These are phyloP conservation scores for Actinemys pallida DNA, from an alignment of 2,113 vertebrate genomes.

Conservation along the genomic window DNA sequence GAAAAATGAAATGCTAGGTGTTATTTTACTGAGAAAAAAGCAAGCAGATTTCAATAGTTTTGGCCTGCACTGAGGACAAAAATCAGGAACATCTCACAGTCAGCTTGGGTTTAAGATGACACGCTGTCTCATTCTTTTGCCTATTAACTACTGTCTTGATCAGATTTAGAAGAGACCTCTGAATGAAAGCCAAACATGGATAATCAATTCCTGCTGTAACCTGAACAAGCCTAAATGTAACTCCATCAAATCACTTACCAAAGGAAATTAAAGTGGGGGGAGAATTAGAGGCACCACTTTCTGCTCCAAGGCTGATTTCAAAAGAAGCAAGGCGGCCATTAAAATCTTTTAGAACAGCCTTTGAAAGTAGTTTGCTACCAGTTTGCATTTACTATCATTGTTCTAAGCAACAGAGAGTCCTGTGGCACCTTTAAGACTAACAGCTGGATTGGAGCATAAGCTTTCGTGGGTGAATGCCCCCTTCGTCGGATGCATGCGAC, in stretches of 20 bases:
- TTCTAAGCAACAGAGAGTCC: not conserved
- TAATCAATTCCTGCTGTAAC: not conserved
- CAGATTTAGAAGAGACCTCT: not conserved
- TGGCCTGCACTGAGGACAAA: not conserved
- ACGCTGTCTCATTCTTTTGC: not conserved
- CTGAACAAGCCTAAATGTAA: not conserved
- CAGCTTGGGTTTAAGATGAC: not conserved
- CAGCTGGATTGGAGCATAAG: too few species aligned
- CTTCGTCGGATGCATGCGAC: too few species aligned
- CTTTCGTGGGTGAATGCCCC: too few species aligned
- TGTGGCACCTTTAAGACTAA: too few species aligned
- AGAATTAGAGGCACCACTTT: not conserved
- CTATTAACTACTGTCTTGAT: not conserved
- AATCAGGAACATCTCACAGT: not conserved
- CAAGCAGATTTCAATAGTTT: not conserved
- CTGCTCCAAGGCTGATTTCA: not conserved
- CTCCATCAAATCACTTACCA: not conserved
- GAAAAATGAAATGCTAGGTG: not conserved
- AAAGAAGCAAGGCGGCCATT: not conserved
- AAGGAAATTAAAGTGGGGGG: not conserved
- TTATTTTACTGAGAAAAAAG: not conserved
- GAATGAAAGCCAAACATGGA: not conserved
- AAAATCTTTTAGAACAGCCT: not conserved
- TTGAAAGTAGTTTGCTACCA: not conserved
- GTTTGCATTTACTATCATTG: not conserved